These are phyloP conservation scores for Nematolebias whitei DNA, from an alignment of 2,113 vertebrate species.

Conservation along the genomic window DNA sequence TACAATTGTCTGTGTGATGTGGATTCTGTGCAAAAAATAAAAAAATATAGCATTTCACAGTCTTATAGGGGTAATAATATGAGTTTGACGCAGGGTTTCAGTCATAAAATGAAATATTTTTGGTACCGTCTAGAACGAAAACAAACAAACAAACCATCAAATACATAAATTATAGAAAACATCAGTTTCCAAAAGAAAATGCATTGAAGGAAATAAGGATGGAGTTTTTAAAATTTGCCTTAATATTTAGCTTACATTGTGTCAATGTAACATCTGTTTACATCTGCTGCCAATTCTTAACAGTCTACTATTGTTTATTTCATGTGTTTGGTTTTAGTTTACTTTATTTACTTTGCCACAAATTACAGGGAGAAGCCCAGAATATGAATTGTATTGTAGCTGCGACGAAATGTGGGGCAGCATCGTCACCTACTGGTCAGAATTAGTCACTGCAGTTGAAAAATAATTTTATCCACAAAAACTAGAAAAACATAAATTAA, in stretches of 20 bases:
- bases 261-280: too few relatives aligned
- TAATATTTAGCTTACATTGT: too few relatives aligned
- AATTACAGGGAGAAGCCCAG: neutral
- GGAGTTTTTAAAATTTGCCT: neutral
- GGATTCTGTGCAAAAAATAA: neutral
- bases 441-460: conserved; percentile 16
- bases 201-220: neutral
- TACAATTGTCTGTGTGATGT: conserved; percentile 12
- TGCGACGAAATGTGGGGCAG: neutral
- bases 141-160: neutral
- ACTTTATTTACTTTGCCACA: neutral
- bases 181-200: neutral
- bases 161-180: neutral
- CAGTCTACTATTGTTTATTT: too few relatives aligned
- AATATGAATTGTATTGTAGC: neutral
- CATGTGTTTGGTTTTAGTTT: neutral
- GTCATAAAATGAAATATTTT: too few relatives aligned
- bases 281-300: too few relatives aligned
- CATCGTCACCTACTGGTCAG: conserved; percentile 29
- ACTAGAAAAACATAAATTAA: too few relatives aligned
- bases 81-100: too few relatives aligned
- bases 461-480: neutral
- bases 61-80: neutral
- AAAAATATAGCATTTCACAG: neutral
- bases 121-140: neutral